Evolutionary conservation across 64 coral and sea anemone species (phyloP), one percentile per base, ranked within the genome.

Genomic region (Orbicella faveolata): DNA sequence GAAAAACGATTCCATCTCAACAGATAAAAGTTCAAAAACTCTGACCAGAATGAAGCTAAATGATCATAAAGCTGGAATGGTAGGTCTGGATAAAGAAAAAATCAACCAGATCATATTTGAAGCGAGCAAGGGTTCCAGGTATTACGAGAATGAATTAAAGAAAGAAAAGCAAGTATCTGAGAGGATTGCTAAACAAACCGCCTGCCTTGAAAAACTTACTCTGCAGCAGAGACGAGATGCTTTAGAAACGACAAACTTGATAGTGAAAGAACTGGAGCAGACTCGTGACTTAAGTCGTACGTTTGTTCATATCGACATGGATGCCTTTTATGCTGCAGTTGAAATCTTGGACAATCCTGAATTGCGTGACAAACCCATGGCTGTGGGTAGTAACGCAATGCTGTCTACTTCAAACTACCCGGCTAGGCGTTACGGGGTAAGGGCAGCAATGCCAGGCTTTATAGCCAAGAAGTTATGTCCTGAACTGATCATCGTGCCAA

Each of bases 81-180:
- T 96, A 79, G 97, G 97, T 9, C 75, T 99, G 39, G 97, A 99
- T 66, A 95, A 88, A 75, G 91, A 96, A 79, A 88, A 90, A 92
- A 99, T 99, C 14, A 99, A 99, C 88, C 82, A 92, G 73, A 99
- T 99, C n/a, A 99, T 99, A 73, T 91, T 90, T 80, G 97, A 99
- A 85, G 93, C 94, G 10, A 99, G 97, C 54, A 99, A 96, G 86
- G 97, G 97, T 30, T 99, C 97, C 26, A 87, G 87, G 41, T 99
- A 96, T 75, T 99, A 94, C 67, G 97, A 99, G 61, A 99, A 90
- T 74, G 97, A 99, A 62, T 75, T 90, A 48, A 88, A 89, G 62
- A 99, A 96, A 81, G 97, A 99, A 79, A 93, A 94, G 62, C 97
- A 99, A 80, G 97, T 99, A 2, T 81, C 92, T 2, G 94, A 99